These are phyloP conservation scores for Zaprionus camerounensis DNA, from an alignment of 1,140 invertebrate genomes.

Conservation along the genomic window DNA sequence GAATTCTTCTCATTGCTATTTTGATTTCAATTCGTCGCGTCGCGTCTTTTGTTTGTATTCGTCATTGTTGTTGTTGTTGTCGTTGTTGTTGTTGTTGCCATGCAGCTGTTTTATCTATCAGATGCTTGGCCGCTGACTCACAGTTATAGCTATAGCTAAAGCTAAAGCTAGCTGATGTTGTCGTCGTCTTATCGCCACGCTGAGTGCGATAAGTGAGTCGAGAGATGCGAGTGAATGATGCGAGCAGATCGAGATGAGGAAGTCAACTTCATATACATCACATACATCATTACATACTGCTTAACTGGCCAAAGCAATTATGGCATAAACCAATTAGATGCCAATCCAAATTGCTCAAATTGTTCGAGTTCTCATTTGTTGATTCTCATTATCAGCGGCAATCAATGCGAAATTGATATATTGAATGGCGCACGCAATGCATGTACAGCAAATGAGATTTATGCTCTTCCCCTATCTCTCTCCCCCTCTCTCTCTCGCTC, in stretches of 20 bases:
- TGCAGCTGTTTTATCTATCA: slow-evolving; percentile 79
- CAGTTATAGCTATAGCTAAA: neutral
- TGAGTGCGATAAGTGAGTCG: slow-evolving; percentile 1
- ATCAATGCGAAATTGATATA: slow-evolving; percentile 13
- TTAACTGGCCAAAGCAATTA: slow-evolving; percentile 4
- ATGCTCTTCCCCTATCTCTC: too few relatives aligned
- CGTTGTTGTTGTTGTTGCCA: slow-evolving; percentile 42
- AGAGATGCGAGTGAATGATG: neutral
- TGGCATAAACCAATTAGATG: slow-evolving; percentile 34
- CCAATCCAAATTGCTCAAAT: slow-evolving; percentile 30
- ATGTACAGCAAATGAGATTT: neutral
- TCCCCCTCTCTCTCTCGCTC: neutral
- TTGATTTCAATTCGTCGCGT: slow-evolving; percentile 56
- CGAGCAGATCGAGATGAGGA: slow-evolving; percentile 12
- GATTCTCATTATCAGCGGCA: slow-evolving; percentile 16
- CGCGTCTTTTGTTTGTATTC: slow-evolving; percentile 26
- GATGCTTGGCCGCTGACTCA: slow-evolving; percentile 68
- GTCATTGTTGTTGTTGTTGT: neutral
- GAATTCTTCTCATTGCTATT: slow-evolving; percentile 80
- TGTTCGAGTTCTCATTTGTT: slow-evolving; percentile 6
- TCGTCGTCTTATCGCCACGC: neutral
- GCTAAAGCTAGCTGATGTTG: neutral
- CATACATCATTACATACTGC: neutral
- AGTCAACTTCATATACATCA: slow-evolving; percentile 9
- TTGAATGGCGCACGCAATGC: slow-evolving; percentile 6